These are phyloP conservation scores for Oncorhynchus masou DNA, from an alignment of 2,113 vertebrate species.

Conservation along the genomic window DNA sequence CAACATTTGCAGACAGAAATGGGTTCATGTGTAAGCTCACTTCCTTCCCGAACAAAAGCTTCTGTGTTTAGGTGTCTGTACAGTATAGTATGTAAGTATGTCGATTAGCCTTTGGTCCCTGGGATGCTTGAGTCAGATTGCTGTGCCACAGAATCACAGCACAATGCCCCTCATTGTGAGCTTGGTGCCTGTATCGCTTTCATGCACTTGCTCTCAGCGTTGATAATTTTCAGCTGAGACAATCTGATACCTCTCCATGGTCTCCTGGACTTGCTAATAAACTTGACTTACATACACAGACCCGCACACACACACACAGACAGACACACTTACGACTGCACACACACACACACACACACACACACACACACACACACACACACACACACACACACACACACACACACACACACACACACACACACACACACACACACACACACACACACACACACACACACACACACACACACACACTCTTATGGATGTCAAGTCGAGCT, in stretches of 20 bases:
- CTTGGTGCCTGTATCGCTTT: slow-evolving; percentile 34
- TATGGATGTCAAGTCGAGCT: slow-evolving; percentile 14
- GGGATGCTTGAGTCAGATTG: slow-evolving; percentile 21
- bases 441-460: too few relatives aligned
- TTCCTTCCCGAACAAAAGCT: background rate
- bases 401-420: too few relatives aligned
- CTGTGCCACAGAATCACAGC: slow-evolving; percentile 11
- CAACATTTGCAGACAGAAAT: background rate
- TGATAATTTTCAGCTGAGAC: slow-evolving; percentile 10
- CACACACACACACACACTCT: background rate
- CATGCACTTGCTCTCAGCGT: slow-evolving; percentile 31
- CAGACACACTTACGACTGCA: background rate
- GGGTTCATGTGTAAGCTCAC: background rate
- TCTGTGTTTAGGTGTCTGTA: background rate
- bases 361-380: background rate
- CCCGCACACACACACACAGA: background rate
- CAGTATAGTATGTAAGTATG: background rate
- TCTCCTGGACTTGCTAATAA: background rate
- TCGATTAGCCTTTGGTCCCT: background rate
- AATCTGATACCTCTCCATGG: slow-evolving; percentile 25
- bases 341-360: background rate
- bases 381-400: background rate
- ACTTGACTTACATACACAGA: background rate
- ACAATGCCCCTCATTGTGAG: slow-evolving; percentile 37
- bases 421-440: background rate